Evolutionary conservation across 2,888 invertebrate genomes (phyloP).

Genomic region (Caenorhabditis sulstoni): DNA sequence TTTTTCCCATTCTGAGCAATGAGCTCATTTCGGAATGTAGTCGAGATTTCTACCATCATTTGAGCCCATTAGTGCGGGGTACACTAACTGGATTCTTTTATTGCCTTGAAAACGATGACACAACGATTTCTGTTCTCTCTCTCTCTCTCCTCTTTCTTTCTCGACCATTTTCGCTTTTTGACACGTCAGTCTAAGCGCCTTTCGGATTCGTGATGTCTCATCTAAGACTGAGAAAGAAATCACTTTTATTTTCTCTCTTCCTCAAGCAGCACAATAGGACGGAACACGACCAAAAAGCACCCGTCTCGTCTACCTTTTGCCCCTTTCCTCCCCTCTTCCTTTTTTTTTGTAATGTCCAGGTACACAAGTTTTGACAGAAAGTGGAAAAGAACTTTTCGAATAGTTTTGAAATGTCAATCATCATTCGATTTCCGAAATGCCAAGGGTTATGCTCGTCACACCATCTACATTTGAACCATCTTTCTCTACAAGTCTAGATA

Average conservation of each 20-base stretch:
- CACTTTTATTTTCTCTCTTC: not conserved
- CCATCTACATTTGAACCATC: no score
- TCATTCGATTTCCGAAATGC: no score
- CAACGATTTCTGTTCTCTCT: no score
- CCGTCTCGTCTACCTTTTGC: no score
- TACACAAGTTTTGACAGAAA: no score
- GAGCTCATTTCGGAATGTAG: conserved; percentile 6
- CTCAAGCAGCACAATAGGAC: not conserved
- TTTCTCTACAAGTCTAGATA: no score
- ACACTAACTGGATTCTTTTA: conserved; percentile 27
- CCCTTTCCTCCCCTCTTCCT: no score
- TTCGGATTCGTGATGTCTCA: conserved; percentile 9
- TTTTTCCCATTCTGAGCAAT: conserved; percentile 3
- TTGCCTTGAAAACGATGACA: not conserved
- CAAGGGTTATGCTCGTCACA: no score
- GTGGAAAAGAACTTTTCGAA: no score
- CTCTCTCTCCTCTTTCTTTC: not conserved
- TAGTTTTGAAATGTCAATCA: no score
- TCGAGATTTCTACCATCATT: conserved; percentile 10
- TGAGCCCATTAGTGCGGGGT: conserved; percentile 15
- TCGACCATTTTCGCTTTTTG: not conserved
- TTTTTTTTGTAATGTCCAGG: no score
- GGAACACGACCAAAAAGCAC: no score
- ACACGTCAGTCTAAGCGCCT: conserved; percentile 16
- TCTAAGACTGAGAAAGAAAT: not conserved